Evolutionary conservation across 2,797 vertebrate species (phyloP), one percentile per base, ranked within the genome.

Genomic region (Chelonia mydas): DNA sequence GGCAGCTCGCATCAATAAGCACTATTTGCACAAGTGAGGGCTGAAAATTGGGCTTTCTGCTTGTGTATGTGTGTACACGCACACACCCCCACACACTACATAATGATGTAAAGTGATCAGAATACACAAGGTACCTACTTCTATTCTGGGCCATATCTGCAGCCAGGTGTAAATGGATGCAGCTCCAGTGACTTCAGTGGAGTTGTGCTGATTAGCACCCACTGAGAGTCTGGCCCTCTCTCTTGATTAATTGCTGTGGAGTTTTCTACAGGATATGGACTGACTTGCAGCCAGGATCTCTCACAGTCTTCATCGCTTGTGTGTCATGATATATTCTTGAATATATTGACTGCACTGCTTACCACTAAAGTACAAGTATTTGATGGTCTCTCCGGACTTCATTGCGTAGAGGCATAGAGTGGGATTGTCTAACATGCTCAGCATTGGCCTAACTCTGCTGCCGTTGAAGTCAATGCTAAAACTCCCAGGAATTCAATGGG

Each of bases 171-270:
- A 27, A 45, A 45, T 49, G 76, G 86, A 81, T 25, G 31, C 8
- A 84, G 82, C 55, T 59, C 85, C 91, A 61, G 55, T 90, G 86
- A 96, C 85, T 80, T 53, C 50, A 81, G 19, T 88, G 83, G 89
- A 81, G 68, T 91, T 90, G 86, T 57, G 91, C 85, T 96, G 92
- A 94, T 90, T 93, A 93, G 87, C 86, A 83, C 61, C 61, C 17
- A 7, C 16, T n/a, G 33, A n/a, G 16, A 21, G 81, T 31, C 91
- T 93, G 81, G 6, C 57, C 79, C 90, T 72, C 25, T 78, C 68
- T 96, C 84, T 45, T 92, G 81, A 61, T 45, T 68, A 45, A 41
- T 5, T n/a, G 65, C 5, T 72, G n/a, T 41, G 37, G 65, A 50
- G 31, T 93, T 96, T 94, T 91, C 93, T 49, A 15, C 15, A 31